These are phyloP conservation scores for Apamea monoglypha DNA, from an alignment of 2,888 invertebrate genomes.

Conservation along the genomic window DNA sequence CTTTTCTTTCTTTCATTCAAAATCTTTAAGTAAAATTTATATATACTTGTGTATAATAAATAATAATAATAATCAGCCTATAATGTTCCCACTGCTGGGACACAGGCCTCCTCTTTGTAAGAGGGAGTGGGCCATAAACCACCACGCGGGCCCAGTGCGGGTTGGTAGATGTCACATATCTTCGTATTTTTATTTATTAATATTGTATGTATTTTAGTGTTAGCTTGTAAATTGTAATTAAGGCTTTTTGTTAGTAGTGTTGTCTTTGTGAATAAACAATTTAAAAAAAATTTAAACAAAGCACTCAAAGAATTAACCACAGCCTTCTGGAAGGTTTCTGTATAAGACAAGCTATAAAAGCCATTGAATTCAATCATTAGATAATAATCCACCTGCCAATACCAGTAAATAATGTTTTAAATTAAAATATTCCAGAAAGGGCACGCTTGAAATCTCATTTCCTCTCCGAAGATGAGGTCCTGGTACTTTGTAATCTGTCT, in stretches of 20 bases:
- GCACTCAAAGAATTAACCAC: background rate
- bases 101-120: too few relatives aligned
- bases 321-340: background rate
- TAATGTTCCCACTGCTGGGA: too few relatives aligned
- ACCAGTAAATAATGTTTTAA: constrained; percentile 57
- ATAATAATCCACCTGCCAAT: constrained; percentile 44
- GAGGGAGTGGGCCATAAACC: too few relatives aligned
- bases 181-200: too few relatives aligned
- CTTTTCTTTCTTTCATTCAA: background rate
- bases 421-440: constrained; percentile 43
- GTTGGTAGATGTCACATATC: too few relatives aligned
- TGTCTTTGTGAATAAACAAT: too few relatives aligned
- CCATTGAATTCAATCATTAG: constrained; percentile 10
- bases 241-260: too few relatives aligned
- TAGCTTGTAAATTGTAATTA: too few relatives aligned
- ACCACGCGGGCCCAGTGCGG: too few relatives aligned
- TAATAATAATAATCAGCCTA: too few relatives aligned
- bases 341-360: background rate
- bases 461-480: constrained; percentile 42
- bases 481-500: constrained; percentile 38
- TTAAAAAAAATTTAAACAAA: background rate
- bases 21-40: background rate
- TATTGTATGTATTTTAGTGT: too few relatives aligned
- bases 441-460: constrained; percentile 46
- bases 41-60: too few relatives aligned